Conservation (phyloP, 2,113 vertebrate species). For the Ia io region DNA sequence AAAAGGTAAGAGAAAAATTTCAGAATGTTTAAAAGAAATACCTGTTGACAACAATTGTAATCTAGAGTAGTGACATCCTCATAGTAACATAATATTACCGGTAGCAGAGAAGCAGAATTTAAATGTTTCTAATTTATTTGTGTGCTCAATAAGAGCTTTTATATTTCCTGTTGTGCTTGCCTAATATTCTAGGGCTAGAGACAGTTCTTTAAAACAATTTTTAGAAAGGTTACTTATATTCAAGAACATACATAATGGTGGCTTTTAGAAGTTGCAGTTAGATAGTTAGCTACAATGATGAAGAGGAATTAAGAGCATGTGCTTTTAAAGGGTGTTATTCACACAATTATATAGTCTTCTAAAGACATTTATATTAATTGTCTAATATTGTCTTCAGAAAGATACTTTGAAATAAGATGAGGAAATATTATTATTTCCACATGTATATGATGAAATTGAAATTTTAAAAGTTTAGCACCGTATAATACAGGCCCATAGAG, state of each 20-base stretch:
- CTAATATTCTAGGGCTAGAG: constrained; percentile 15
- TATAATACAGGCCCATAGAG: background rate
- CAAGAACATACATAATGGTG: background rate
- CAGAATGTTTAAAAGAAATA: background rate
- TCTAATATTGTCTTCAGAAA: constrained; percentile 7
- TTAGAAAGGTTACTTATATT: background rate
- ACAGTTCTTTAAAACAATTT: background rate
- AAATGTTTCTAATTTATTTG: background rate
- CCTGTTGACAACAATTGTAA: background rate
- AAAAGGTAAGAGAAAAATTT: background rate
- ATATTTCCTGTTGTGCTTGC: background rate
- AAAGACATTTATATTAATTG: constrained; percentile 17
- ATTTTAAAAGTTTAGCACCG: background rate
- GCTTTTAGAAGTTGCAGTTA: background rate
- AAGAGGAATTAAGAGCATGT: background rate
- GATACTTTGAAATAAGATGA: constrained; percentile 4
- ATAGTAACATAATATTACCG: background rate
- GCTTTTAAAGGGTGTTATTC: constrained; percentile 3
- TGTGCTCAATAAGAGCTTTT: background rate
- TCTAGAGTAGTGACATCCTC: background rate
- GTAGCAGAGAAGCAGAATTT: background rate
- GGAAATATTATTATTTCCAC: constrained; percentile 20
- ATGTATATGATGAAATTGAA: constrained; percentile 22
- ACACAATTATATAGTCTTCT: constrained; percentile 1
- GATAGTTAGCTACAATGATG: background rate